These are phyloP conservation scores for Centropristis striata DNA, from an alignment of 2,113 vertebrate genomes.

Conservation along the genomic window DNA sequence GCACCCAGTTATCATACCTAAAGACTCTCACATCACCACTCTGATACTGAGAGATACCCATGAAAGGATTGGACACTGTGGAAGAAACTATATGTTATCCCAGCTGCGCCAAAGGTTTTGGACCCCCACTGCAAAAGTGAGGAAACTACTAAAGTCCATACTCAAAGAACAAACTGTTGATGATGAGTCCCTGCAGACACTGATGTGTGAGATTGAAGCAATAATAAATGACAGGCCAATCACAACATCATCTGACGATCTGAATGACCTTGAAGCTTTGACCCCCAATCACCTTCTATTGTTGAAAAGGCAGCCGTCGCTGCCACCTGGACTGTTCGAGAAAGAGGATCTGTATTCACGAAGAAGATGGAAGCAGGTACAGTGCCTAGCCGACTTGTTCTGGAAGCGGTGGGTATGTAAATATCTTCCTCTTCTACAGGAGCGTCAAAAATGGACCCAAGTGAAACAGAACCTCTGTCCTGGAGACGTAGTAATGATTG, in stretches of 20 bases:
- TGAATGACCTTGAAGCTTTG: neutral
- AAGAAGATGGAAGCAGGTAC: neutral
- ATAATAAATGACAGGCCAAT: neutral
- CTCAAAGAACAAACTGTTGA: neutral
- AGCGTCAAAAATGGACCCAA: neutral
- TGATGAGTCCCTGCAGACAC: neutral
- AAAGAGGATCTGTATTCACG: neutral
- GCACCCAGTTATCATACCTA: too few relatives aligned
- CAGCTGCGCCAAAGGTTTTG: too few relatives aligned
- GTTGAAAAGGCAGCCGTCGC: neutral
- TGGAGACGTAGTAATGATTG: neutral
- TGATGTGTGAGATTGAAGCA: neutral
- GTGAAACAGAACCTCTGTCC: neutral
- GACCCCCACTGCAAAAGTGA: too few relatives aligned
- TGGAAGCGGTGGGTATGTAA: neutral
- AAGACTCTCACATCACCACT: too few relatives aligned
- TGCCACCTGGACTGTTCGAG: neutral
- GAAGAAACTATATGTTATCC: too few relatives aligned
- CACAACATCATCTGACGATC: neutral
- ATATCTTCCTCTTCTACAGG: neutral
- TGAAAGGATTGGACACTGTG: too few relatives aligned
- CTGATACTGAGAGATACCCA: too few relatives aligned
- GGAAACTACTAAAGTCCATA: too few relatives aligned
- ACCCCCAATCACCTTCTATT: neutral
- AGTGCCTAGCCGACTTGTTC: neutral